Evolutionary conservation across 2,113 vertebrate genomes (phyloP), one percentile per base, ranked within the genome.

Genomic region (Oncorhynchus nerka): DNA sequence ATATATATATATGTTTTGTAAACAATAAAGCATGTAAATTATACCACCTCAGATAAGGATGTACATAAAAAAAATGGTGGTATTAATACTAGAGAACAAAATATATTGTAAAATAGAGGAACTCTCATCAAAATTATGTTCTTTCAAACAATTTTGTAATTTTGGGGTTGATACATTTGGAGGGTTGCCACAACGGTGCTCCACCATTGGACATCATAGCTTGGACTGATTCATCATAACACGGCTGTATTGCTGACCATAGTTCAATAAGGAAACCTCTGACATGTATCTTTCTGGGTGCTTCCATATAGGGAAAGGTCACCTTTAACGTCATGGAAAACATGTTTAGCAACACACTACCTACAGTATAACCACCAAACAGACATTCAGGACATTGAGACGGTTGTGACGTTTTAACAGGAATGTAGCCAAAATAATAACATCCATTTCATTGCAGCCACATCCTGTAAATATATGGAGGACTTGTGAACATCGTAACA

Each of bases 271-370:
- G 88, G 87, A 91, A 91, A 92, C 91, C 90, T 92, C 87, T 93
- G 92, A 93, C 92, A 93, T 94, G 91, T 89, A 87, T 93, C 92
- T 93, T 92, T 90, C 83, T 75, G 76, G 82, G 85, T 55, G 74
- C 73, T 79, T 89, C 82, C 86, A 89, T 89, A 92, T 84, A 85
- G 88, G 86, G 86, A 85, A 57, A 84, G 82, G 83, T 83, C 77
- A 68, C 83, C 84, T 65, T 20, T 51, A 69, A 24, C 65, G 85
- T 66, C 75, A 84, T 79, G 80, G 79, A 78, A 81, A 61, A 78
- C 75, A 61, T 61, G 22, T 80, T 67, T 70, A 49, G 72, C 69
- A 61, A 74, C 68, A 70, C 19, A 79, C 66, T 71, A 32, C 70
- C 86, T 89, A 87, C 84, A 84, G 90, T 86, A 86, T 16, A 86